These are phyloP conservation scores for Erethizon dorsatum DNA, from an alignment of 2,797 vertebrate genomes.

Conservation along the genomic window DNA sequence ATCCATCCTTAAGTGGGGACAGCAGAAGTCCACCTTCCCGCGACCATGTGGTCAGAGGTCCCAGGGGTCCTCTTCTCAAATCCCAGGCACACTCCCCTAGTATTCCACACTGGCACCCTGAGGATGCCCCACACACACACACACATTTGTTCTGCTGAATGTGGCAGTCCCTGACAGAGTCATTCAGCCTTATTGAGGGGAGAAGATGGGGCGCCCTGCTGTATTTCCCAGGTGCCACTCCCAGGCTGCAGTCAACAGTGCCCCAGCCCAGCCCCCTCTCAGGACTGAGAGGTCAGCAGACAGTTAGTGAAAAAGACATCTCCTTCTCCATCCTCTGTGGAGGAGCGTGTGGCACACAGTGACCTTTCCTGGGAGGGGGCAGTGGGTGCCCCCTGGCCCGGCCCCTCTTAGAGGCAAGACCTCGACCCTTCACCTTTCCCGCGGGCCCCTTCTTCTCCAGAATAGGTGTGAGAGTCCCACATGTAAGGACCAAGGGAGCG, in stretches of 20 bases:
- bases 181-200: neutral
- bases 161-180: neutral
- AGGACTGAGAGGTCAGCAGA: neutral
- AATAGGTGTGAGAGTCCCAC: too few relatives aligned
- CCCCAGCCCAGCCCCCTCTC: neutral
- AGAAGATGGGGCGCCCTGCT: too few relatives aligned
- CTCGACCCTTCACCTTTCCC: neutral
- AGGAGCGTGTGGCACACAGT: fast-evolving
- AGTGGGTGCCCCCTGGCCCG: neutral
- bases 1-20: neutral
- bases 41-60: neutral
- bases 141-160: neutral
- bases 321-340: neutral
- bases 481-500: neutral
- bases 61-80: neutral
- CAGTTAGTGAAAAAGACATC: neutral
- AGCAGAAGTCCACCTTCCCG: neutral
- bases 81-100: neutral
- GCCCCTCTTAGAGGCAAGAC: neutral
- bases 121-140: too few relatives aligned
- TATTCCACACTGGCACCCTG: neutral
- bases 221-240: neutral
- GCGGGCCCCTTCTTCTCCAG: neutral
- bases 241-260: neutral
- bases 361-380: fast-evolving